Evolutionary conservation across 2,888 invertebrate genomes (phyloP).

Genomic region (Cryptus viduatorius): DNA sequence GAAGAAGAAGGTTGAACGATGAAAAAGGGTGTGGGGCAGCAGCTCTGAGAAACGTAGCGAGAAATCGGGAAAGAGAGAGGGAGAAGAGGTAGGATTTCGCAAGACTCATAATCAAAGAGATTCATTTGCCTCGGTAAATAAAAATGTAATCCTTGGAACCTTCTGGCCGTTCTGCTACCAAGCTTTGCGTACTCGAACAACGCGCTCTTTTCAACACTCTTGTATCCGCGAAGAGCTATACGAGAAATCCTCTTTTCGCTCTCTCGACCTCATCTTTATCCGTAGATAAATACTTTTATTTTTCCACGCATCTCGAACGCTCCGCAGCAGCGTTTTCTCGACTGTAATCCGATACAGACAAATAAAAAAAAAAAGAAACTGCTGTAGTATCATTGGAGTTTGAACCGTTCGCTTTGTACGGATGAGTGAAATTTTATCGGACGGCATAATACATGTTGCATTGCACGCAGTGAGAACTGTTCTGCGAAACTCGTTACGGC

Average conservation of each 20-base stretch:
- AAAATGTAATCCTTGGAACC: constrained; percentile 75
- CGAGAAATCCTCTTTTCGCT: constrained; percentile 10
- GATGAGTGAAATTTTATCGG: constrained; percentile 17
- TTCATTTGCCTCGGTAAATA: constrained; percentile 79
- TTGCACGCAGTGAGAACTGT: neutral
- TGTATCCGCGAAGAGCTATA: constrained; percentile 25
- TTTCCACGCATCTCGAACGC: constrained; percentile 11
- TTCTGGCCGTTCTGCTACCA: constrained; percentile 29
- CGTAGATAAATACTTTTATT: constrained; percentile 69
- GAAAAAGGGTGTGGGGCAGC: constrained; percentile 23
- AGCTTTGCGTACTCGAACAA: constrained; percentile 39
- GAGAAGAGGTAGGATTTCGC: constrained; percentile 67
- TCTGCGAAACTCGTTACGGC: neutral
- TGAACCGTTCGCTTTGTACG: neutral
- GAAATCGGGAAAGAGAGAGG: constrained; percentile 15
- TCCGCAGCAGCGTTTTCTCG: constrained; percentile 16
- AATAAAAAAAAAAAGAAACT: neutral
- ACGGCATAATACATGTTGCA: neutral
- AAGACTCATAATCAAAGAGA: constrained; percentile 79
- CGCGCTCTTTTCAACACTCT: constrained; percentile 47
- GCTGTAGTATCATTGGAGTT: neutral
- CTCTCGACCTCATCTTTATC: constrained; percentile 58
- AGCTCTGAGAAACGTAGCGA: constrained; percentile 21
- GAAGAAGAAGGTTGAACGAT: constrained; percentile 46
- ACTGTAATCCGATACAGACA: constrained; percentile 4